Conservation (phyloP, 2,888 invertebrate species). For the Stenolophus ochropezus region DNA sequence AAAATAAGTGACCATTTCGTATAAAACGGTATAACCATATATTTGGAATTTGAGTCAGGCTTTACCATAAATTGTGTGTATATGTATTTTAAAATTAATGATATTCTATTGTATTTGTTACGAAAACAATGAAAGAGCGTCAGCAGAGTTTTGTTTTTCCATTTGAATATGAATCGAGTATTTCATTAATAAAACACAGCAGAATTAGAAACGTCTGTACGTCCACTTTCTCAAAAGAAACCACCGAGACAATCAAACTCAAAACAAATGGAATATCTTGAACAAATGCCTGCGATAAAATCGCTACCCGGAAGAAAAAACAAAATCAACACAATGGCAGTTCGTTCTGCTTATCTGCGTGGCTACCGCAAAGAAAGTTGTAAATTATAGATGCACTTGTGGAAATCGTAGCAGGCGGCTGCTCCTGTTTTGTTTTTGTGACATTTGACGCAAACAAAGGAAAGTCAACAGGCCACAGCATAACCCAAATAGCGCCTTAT, state of each 20-base stretch:
- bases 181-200: constrained; percentile 1
- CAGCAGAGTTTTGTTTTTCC: neutral
- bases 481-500: constrained; percentile 26
- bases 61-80: neutral
- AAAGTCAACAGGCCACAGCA: constrained; percentile 14
- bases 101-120: neutral
- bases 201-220: neutral
- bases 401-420: constrained; percentile 1
- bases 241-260: neutral
- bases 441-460: constrained; percentile 25
- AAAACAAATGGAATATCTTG: constrained; percentile 14
- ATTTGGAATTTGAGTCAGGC: neutral
- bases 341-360: constrained; percentile 5
- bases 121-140: neutral
- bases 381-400: constrained; percentile 43
- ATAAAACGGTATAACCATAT: too few species aligned
- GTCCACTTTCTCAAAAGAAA: constrained; percentile 15
- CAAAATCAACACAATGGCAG: constrained; percentile 39
- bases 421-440: constrained; percentile 20
- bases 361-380: constrained; percentile 34
- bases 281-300: constrained; percentile 23
- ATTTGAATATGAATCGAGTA: neutral
- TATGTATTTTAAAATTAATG: neutral
- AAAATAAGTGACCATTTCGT: too few species aligned
- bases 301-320: constrained; percentile 23